These are phyloP conservation scores for Prostheceraeus crozeri DNA, from an alignment of 2,888 invertebrate genomes.

Conservation along the genomic window DNA sequence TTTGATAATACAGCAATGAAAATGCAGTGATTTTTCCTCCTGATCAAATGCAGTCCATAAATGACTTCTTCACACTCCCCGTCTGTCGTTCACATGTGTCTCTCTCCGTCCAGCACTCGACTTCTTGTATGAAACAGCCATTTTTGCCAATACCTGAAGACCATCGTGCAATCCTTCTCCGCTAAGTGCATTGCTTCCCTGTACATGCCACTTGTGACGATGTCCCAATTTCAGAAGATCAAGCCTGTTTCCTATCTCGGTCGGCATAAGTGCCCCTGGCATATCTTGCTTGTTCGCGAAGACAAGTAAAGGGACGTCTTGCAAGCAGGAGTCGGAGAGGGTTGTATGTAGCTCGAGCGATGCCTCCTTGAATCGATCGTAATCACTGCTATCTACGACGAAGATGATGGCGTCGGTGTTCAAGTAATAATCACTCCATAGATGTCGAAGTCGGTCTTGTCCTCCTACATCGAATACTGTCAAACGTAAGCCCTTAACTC, in stretches of 20 bases:
- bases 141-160: conserved; percentile 63
- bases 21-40: too few species aligned
- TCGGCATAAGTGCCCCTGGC: background rate
- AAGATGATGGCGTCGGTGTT: conserved; percentile 82
- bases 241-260: background rate
- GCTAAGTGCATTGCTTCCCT: conserved; percentile 79
- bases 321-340: conserved; percentile 96
- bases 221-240: background rate
- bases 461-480: conserved; percentile 96
- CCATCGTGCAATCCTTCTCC: conserved; percentile 98
- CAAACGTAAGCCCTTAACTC: conserved; percentile 88
- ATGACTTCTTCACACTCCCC: too few species aligned
- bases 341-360: conserved; percentile 96
- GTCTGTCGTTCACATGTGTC: too few species aligned
- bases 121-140: too few species aligned
- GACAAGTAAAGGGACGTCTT: conserved; percentile 95
- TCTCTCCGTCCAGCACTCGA: too few species aligned
- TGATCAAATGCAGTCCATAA: too few species aligned
- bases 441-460: conserved; percentile 91
- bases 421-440: conserved; percentile 96
- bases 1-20: too few species aligned
- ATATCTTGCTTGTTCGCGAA: conserved; percentile 80
- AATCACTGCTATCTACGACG: conserved; percentile 98
- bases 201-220: conserved; percentile 38
- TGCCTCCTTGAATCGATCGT: conserved; percentile 96